Conservation (phyloP, 1,140 invertebrate species). For the Formica selysi region DNA sequence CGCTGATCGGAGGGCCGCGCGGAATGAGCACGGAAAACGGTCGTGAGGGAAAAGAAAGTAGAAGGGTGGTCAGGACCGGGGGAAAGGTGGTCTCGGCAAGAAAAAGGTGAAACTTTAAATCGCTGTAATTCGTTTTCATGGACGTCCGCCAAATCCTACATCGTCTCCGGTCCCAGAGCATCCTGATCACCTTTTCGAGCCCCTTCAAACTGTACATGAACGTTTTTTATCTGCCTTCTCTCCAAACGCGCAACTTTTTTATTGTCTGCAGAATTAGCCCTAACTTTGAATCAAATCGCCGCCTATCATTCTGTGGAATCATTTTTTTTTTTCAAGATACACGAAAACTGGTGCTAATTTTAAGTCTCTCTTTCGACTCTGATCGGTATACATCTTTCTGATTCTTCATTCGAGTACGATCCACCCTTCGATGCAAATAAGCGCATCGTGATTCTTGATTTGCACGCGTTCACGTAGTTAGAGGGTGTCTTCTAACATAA, state of each 20-base stretch:
- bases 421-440: slow-evolving; percentile 79
- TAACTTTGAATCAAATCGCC: slow-evolving; percentile 81
- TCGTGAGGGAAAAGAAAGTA: slow-evolving; percentile 46
- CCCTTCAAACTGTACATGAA: slow-evolving; percentile 14
- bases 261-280: slow-evolving; percentile 80
- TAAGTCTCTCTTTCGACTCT: slow-evolving; percentile 47
- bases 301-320: slow-evolving; percentile 43
- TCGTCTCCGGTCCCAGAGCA: slow-evolving; percentile 25
- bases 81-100: slow-evolving; percentile 9
- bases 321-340: slow-evolving; percentile 61
- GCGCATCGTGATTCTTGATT: slow-evolving; percentile 71
- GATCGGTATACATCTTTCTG: background rate
- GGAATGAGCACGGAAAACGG: slow-evolving; percentile 40
- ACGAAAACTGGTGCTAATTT: slow-evolving; percentile 74
- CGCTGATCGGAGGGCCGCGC: slow-evolving; percentile 15
- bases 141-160: slow-evolving; percentile 43
- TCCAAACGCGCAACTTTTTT: slow-evolving; percentile 67
- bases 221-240: background rate
- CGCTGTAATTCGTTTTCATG: slow-evolving; percentile 77
- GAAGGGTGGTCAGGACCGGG: slow-evolving; percentile 34
- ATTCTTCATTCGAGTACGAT: slow-evolving; percentile 43
- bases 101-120: slow-evolving; percentile 73
- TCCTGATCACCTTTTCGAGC: slow-evolving; percentile 65
- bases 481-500: slow-evolving; percentile 7
- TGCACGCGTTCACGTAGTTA: slow-evolving; percentile 43